Conservation (phyloP, 2,888 invertebrate species). For the Acheta domesticus region DNA sequence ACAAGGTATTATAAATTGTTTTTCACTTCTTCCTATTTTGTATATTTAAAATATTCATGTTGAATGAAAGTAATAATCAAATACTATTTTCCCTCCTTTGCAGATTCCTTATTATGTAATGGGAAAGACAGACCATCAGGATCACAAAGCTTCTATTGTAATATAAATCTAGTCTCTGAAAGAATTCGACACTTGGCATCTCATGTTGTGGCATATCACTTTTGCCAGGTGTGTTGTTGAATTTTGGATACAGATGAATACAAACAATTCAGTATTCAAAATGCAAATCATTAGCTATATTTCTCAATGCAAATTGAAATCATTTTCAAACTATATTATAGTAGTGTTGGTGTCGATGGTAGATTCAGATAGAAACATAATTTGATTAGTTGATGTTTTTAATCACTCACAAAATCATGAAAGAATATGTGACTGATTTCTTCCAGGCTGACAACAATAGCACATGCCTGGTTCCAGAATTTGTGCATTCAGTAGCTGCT, state of each 20-base stretch:
- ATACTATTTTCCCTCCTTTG: slow-evolving; percentile 27
- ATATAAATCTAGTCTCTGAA: slow-evolving; percentile 63
- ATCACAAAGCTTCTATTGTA: slow-evolving; percentile 52
- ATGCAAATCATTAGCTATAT: too few relatives aligned
- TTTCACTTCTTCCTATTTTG: background rate
- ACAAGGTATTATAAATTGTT: slow-evolving; percentile 43
- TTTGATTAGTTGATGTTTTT: too few relatives aligned
- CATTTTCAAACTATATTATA: background rate
- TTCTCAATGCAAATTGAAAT: background rate
- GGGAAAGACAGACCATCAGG: slow-evolving; percentile 42
- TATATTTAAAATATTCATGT: background rate
- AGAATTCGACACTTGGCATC: slow-evolving; percentile 70
- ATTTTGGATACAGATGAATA: too few relatives aligned
- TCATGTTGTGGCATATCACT: slow-evolving; percentile 90
- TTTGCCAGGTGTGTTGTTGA: slow-evolving; percentile 63
- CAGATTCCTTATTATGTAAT: slow-evolving; percentile 42
- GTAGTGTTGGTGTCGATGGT: background rate
- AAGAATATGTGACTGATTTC: slow-evolving; percentile 21
- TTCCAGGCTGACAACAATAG: slow-evolving; percentile 84
- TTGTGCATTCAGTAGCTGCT: slow-evolving; percentile 91
- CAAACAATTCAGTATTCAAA: too few relatives aligned
- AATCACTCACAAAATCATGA: background rate
- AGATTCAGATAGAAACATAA: too few relatives aligned
- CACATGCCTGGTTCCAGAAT: slow-evolving; percentile 94
- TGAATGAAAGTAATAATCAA: too few relatives aligned